These are phyloP conservation scores for Eleginops maclovinus DNA, from an alignment of 2,113 vertebrate species.

Conservation along the genomic window DNA sequence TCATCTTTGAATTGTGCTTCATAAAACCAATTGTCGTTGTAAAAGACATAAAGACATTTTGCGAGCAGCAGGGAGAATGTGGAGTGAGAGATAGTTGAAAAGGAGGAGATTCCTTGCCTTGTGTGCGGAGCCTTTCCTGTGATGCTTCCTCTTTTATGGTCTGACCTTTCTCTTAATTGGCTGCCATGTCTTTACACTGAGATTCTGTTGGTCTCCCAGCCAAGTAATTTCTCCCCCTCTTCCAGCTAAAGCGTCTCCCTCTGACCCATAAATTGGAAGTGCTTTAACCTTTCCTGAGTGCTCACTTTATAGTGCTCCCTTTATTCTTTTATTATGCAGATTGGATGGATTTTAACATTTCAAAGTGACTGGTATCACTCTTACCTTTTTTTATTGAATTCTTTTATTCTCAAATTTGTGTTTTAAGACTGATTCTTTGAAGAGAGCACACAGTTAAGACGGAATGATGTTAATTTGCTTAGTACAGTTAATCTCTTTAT, in stretches of 20 bases:
- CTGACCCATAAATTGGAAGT: slow-evolving; percentile 81
- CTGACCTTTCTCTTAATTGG: slow-evolving; percentile 85
- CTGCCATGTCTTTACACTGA: slow-evolving; percentile 79
- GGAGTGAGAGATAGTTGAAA: slow-evolving; percentile 60
- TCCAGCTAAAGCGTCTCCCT: slow-evolving; percentile 72
- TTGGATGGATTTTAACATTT: slow-evolving; percentile 70
- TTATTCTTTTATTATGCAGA: slow-evolving; percentile 82
- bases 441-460: neutral
- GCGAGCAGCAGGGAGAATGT: slow-evolving; percentile 48
- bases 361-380: slow-evolving; percentile 62
- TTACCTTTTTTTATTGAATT: slow-evolving; percentile 34
- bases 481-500: slow-evolving; percentile 27
- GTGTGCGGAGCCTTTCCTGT: slow-evolving; percentile 60
- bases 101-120: slow-evolving; percentile 46
- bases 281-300: slow-evolving; percentile 82
- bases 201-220: slow-evolving; percentile 78
- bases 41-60: slow-evolving; percentile 70
- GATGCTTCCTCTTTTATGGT: slow-evolving; percentile 74
- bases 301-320: slow-evolving; percentile 75
- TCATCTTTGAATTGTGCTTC: slow-evolving; percentile 58
- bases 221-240: slow-evolving; percentile 69
- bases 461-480: slow-evolving; percentile 13
- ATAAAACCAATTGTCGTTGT: slow-evolving; percentile 75
- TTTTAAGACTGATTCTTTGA: slow-evolving; percentile 10
- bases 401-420: slow-evolving; percentile 23